These are phyloP conservation scores for Pangasianodon hypophthalmus DNA, from an alignment of 2,113 vertebrate genomes.

Conservation along the genomic window DNA sequence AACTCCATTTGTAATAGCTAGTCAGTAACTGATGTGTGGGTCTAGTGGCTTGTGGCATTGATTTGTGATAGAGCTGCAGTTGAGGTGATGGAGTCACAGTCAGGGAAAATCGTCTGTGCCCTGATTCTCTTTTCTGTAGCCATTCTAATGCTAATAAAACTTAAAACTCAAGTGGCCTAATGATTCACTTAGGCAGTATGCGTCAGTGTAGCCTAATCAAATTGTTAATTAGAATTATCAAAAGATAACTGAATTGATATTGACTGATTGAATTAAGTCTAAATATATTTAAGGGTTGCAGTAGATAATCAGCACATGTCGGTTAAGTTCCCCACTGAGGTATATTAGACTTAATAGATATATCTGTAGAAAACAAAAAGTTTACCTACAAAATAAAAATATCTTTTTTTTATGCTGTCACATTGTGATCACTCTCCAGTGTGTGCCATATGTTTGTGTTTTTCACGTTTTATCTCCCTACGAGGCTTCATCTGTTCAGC, in stretches of 20 bases:
- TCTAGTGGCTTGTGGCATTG: neutral
- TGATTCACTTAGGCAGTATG: neutral
- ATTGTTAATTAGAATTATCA: neutral
- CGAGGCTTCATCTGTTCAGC: constrained; percentile 17
- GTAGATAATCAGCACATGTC: neutral
- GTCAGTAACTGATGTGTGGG: neutral
- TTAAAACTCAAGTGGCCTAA: neutral
- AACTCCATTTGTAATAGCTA: neutral
- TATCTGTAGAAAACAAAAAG: neutral
- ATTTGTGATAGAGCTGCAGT: neutral
- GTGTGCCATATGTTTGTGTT: neutral
- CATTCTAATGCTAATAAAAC: neutral
- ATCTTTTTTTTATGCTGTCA: neutral
- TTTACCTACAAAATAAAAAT: neutral
- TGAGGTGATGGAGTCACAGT: neutral
- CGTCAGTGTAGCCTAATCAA: neutral
- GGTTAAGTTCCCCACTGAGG: neutral
- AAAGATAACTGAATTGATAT: neutral
- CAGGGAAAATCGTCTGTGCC: neutral
- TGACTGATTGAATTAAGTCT: neutral
- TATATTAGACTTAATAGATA: neutral
- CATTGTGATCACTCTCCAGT: neutral
- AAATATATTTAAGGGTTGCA: neutral
- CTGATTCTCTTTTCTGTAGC: neutral
- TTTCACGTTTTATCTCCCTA: constrained; percentile 11